Percentiles rank a stretch among this genome's conserved stretches.
Evolutionary conservation across 2,797 vertebrate species (phyloP).

Genomic region (Gastrophryne carolinensis): DNA sequence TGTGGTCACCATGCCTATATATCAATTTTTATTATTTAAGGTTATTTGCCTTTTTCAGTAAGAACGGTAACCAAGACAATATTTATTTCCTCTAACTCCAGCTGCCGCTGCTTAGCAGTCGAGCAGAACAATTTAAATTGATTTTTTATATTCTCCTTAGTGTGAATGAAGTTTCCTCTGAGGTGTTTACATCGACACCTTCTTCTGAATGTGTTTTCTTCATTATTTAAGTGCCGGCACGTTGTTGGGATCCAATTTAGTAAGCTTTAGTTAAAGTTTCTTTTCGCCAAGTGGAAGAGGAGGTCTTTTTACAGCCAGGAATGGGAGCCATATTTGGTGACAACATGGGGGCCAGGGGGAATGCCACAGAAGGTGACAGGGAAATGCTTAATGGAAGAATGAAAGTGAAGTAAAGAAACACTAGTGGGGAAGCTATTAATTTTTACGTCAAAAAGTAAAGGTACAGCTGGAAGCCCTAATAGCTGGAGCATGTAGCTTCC

Average conservation of each 20-base stretch:
- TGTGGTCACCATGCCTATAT: not conserved
- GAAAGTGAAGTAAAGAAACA: not conserved
- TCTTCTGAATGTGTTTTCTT: slow-evolving; percentile 19
- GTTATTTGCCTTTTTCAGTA: not conserved
- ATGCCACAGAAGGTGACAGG: slow-evolving; percentile 21
- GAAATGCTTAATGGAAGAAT: slow-evolving; percentile 5
- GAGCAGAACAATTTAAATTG: slow-evolving; percentile 15
- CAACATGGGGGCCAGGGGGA: not conserved
- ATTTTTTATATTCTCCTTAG: slow-evolving; percentile 24
- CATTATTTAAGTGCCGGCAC: slow-evolving; percentile 25
- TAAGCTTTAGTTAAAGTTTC: slow-evolving; percentile 11
- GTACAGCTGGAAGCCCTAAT: slow-evolving; percentile 16
- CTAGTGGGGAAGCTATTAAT: slow-evolving; percentile 10
- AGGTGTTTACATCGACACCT: slow-evolving; percentile 38
- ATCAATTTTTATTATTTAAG: not conserved
- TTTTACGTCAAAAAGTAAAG: slow-evolving; percentile 18
- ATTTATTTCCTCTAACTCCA: not conserved
- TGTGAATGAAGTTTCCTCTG: slow-evolving; percentile 32
- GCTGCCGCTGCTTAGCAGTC: not conserved
- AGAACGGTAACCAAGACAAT: not conserved
- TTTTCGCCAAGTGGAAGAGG: not conserved
- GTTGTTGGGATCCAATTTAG: slow-evolving; percentile 6
- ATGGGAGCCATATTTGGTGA: slow-evolving; percentile 16
- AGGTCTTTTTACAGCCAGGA: slow-evolving; percentile 10
- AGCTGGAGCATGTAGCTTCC: not conserved